These are phyloP conservation scores for Pseudachorutes palmiensis DNA, from an alignment of 1,140 invertebrate species.

Conservation along the genomic window DNA sequence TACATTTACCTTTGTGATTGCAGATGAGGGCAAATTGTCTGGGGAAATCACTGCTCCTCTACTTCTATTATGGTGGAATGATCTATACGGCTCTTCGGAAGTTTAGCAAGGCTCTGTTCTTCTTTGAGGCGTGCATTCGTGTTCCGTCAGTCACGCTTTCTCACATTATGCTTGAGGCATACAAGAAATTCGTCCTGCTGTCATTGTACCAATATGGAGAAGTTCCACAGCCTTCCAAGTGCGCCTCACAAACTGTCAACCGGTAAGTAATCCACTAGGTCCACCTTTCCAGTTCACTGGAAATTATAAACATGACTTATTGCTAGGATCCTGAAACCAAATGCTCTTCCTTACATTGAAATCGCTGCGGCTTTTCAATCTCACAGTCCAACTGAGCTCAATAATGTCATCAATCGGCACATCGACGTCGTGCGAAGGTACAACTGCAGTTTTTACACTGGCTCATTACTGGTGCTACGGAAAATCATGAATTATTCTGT, in stretches of 20 bases:
- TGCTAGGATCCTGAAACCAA: conserved; percentile 77
- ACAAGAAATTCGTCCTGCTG: conserved; percentile 91
- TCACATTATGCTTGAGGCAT: conserved; percentile 92
- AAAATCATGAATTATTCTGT: too few species aligned
- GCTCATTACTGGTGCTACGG: too few species aligned
- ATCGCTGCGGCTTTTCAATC: conserved; percentile 70
- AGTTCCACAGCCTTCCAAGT: conserved; percentile 44
- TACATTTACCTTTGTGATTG: conserved; percentile 18
- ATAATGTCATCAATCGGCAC: conserved; percentile 63
- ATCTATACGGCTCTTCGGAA: conserved; percentile 89
- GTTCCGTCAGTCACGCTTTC: conserved; percentile 87
- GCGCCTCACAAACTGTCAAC: conserved; percentile 32
- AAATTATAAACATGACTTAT: conserved; percentile 23
- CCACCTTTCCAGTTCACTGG: neutral
- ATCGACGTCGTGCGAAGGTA: conserved; percentile 62
- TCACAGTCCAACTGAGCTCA: conserved; percentile 64
- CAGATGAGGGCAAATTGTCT: conserved; percentile 52
- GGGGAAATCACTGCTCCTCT: conserved; percentile 87
- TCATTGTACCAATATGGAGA: conserved; percentile 86
- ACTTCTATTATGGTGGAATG: conserved; percentile 97
- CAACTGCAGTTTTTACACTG: neutral
- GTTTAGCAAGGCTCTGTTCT: conserved; percentile 83
- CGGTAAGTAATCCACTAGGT: too few species aligned
- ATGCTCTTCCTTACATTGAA: conserved; percentile 85
- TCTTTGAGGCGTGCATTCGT: conserved; percentile 88